phyloP scores from a whole-genome alignment of 2,113 vertebrate species.

The Rhegmatorhina hoffmannsi region DNA sequence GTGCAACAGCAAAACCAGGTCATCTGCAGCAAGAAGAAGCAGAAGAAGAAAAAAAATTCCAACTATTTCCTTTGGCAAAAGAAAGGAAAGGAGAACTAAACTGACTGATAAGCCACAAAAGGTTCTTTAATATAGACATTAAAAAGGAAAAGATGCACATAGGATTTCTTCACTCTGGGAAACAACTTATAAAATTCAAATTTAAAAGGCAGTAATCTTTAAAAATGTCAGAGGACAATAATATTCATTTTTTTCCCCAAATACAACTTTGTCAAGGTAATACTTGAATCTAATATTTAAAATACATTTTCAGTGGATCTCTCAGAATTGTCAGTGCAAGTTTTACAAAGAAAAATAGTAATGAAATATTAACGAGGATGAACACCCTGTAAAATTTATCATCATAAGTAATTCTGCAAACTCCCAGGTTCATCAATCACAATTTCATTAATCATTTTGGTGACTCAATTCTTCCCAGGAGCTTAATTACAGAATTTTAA shows the following conservation, averaged over 20 bases:
- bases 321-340: background rate
- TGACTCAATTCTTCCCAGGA: background rate
- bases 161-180: background rate
- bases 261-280: background rate
- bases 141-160: background rate
- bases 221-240: background rate
- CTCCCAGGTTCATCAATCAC: background rate
- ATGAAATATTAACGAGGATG: background rate
- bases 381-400: background rate
- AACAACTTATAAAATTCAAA: background rate
- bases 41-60: background rate
- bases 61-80: constrained; percentile 16
- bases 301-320: background rate
- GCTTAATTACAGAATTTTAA: background rate
- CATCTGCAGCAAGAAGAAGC: background rate
- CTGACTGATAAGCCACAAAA: background rate
- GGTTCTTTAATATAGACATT: background rate
- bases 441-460: background rate
- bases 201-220: background rate
- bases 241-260: background rate
- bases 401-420: background rate
- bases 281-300: background rate
- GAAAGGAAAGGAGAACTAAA: background rate
- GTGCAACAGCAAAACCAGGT: background rate
- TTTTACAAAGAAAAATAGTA: background rate